Conservation (phyloP, 2,113 vertebrate species). For the Clarias macrocephalus region DNA sequence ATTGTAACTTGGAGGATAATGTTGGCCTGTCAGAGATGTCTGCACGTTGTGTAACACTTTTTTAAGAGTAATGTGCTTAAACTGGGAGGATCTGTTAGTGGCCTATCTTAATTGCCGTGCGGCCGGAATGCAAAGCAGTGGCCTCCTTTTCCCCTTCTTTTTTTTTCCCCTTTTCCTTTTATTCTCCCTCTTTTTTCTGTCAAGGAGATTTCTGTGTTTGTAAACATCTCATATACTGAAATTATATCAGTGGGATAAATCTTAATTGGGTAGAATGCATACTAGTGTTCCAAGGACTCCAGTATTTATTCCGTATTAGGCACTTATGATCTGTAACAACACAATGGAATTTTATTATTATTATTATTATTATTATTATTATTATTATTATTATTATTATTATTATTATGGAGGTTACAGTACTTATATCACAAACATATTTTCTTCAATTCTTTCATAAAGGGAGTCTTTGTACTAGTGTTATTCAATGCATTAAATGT, state of each 20-base stretch:
- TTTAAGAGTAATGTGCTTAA: constrained; percentile 88
- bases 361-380: neutral
- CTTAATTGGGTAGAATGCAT: constrained; percentile 17
- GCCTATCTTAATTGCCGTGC: constrained; percentile 86
- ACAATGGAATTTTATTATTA: neutral
- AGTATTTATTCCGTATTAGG: neutral
- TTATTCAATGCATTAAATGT: neutral
- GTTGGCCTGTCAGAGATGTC: constrained; percentile 96
- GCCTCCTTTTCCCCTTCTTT: constrained; percentile 64
- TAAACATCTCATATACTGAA: constrained; percentile 45
- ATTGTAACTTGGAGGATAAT: constrained; percentile 99
- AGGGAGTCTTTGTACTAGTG: neutral
- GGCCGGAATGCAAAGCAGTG: constrained; percentile 78
- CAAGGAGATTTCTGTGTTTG: constrained; percentile 48
- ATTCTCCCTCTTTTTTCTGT: constrained; percentile 29
- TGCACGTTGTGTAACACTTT: constrained; percentile 90
- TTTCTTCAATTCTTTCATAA: too few relatives aligned
- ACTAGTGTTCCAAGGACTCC: neutral
- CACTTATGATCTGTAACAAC: neutral
- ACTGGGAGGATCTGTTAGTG: constrained; percentile 87
- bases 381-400: neutral
- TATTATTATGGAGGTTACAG: neutral
- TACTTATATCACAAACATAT: neutral
- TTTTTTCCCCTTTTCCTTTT: constrained; percentile 51
- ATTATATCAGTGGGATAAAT: constrained; percentile 40